phyloP scores from a whole-genome alignment of 2,113 vertebrate species.

The Semicossyphus pulcher region DNA sequence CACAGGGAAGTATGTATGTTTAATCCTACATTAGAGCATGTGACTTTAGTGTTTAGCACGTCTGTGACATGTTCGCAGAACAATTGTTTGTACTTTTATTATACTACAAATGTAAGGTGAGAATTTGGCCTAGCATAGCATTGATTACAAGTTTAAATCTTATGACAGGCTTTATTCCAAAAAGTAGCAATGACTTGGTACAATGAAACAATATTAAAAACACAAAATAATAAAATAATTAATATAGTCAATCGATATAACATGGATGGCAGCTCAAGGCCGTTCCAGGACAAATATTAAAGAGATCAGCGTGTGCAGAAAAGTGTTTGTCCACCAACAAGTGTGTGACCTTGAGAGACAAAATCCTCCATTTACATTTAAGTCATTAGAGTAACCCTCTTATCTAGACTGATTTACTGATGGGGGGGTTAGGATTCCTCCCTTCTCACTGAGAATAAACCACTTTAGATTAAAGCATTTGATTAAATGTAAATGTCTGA shows the following conservation, averaged over 20 bases:
- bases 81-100: too few relatives aligned
- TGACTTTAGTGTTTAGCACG: not conserved
- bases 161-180: not conserved
- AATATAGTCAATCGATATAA: too few relatives aligned
- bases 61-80: not conserved
- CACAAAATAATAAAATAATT: too few relatives aligned
- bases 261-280: too few relatives aligned
- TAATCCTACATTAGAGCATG: not conserved
- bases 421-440: slow-evolving; percentile 5
- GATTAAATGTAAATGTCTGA: not conserved
- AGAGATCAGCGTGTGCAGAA: too few relatives aligned
- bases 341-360: not conserved
- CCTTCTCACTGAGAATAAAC: not conserved
- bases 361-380: slow-evolving; percentile 13
- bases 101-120: not conserved
- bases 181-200: not conserved
- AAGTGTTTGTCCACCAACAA: slow-evolving; percentile 27
- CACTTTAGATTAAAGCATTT: slow-evolving; percentile 10
- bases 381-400: slow-evolving; percentile 13
- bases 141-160: not conserved
- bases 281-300: too few relatives aligned
- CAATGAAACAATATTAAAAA: too few relatives aligned
- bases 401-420: slow-evolving; percentile 4
- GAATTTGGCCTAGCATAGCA: not conserved
- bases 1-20: not conserved